Conservation (phyloP, 2,797 vertebrate genomes). For the Adelosebastes latens region DNA sequence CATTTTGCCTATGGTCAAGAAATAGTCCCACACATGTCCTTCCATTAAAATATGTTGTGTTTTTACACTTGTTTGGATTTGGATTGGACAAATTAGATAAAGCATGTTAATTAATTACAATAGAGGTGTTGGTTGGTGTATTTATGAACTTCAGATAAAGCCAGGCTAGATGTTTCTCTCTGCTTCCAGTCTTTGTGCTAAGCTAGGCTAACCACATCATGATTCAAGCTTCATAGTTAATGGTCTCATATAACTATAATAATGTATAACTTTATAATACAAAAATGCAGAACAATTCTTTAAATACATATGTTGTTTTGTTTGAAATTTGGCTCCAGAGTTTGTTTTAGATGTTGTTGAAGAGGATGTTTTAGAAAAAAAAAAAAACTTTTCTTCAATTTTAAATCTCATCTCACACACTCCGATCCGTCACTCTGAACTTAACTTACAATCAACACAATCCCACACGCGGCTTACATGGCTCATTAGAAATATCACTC, state of each 20-base stretch:
- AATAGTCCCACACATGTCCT: neutral
- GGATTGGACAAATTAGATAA: neutral
- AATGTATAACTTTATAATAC: too few relatives aligned
- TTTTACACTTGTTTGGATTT: neutral
- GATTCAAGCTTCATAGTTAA: neutral
- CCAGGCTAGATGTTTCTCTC: neutral
- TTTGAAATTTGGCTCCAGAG: too few relatives aligned
- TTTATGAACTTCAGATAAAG: neutral
- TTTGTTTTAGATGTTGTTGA: neutral
- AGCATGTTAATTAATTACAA: neutral
- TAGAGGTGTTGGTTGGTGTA: neutral
- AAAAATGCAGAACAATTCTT: neutral
- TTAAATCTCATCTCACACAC: too few relatives aligned
- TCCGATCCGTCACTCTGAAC: too few relatives aligned
- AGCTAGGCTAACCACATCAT: neutral
- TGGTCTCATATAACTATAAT: neutral
- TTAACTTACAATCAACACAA: neutral
- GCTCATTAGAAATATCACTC: too few relatives aligned
- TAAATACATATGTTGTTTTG: neutral
- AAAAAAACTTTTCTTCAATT: too few relatives aligned
- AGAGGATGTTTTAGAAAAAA: too few relatives aligned
- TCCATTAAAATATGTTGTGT: neutral
- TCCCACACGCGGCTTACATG: rapidly evolving
- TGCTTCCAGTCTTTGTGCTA: neutral
- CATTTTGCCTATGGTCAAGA: too few relatives aligned